phyloP scores from a whole-genome alignment of 2,888 invertebrate species.

The Augochlorella aurata region DNA sequence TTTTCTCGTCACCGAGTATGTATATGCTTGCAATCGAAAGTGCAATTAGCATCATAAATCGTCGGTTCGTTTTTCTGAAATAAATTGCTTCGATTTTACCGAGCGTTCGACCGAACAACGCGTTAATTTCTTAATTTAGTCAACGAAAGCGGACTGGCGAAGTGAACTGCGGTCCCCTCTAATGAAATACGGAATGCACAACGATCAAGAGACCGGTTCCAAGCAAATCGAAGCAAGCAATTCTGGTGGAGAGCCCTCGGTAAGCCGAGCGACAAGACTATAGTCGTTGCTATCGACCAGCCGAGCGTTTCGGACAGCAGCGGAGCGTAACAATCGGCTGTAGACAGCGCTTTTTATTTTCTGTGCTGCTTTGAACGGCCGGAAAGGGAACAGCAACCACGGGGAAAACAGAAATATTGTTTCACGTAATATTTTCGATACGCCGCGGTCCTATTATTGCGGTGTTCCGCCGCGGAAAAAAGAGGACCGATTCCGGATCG shows the following conservation, averaged over 20 bases:
- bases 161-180: too few relatives aligned
- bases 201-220: background rate
- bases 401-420: background rate
- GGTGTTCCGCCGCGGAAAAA: background rate
- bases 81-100: too few relatives aligned
- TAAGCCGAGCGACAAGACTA: background rate
- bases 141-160: too few relatives aligned
- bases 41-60: too few relatives aligned
- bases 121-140: too few relatives aligned
- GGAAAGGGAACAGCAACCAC: background rate
- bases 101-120: too few relatives aligned
- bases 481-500: background rate
- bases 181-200: background rate
- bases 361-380: background rate
- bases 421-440: slow-evolving; percentile 6
- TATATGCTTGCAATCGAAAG: too few relatives aligned
- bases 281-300: background rate
- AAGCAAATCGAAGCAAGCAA: background rate
- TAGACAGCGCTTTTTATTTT: background rate
- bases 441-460: slow-evolving; percentile 5
- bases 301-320: background rate
- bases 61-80: too few relatives aligned
- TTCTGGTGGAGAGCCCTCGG: background rate
- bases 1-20: too few relatives aligned
- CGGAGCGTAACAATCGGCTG: background rate